Percentiles rank a stretch among this genome's conserved stretches.
Evolutionary conservation across 2,113 vertebrate species (phyloP).

Genomic region (Rallus limicola): DNA sequence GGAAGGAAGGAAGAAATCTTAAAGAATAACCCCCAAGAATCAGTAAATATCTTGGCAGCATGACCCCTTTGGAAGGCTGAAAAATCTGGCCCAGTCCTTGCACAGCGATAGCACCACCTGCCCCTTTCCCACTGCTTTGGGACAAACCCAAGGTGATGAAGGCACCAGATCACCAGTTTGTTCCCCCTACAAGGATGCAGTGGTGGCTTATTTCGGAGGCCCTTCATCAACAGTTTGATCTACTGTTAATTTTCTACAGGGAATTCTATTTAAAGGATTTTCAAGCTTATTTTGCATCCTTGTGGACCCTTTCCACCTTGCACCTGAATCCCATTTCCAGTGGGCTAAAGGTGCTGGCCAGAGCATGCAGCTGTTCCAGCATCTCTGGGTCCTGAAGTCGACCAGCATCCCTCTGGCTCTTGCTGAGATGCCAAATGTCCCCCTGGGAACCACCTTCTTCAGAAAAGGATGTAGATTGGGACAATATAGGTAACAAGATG

Average conservation of each 20-base stretch:
- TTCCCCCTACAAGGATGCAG: not conserved
- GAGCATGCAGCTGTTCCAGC: not conserved
- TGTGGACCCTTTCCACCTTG: not conserved
- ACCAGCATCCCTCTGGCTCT: not conserved
- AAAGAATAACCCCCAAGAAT: not conserved
- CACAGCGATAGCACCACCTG: rapidly evolving
- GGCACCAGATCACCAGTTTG: not conserved
- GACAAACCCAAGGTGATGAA: rapidly evolving
- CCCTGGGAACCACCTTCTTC: not conserved
- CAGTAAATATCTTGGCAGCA: not conserved
- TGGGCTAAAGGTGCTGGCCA: not conserved
- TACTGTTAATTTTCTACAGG: not conserved
- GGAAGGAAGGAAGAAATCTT: not conserved
- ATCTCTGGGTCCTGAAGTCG: not conserved
- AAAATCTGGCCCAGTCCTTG: rapidly evolving
- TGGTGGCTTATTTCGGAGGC: rapidly evolving
- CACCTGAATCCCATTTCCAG: not conserved
- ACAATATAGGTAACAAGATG: rapidly evolving
- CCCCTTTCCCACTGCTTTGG: not conserved
- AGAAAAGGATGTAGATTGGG: rapidly evolving
- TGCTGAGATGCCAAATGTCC: too few species aligned
- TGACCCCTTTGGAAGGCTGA: not conserved
- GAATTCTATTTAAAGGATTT: not conserved
- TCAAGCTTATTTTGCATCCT: not conserved
- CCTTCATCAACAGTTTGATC: not conserved